phyloP scores from a whole-genome alignment of 2,797 vertebrate species.

The Smutsia gigantea region DNA sequence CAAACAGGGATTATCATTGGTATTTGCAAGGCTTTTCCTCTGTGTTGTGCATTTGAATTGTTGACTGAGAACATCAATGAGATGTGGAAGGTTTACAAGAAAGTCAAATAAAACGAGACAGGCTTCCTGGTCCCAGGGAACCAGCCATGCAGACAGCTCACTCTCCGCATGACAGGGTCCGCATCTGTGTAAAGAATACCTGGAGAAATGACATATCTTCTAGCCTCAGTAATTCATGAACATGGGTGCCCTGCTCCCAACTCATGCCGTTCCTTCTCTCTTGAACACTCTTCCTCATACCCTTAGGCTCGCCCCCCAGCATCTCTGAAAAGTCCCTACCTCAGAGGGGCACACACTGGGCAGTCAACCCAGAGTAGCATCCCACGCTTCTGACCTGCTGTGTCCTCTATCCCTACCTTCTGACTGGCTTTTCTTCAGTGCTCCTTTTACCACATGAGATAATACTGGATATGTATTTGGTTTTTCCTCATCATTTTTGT shows the following conservation, averaged over 20 bases:
- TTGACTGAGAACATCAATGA: neutral
- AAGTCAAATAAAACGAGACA: neutral
- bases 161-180: neutral
- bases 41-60: no score
- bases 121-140: neutral
- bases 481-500: neutral
- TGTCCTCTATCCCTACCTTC: accelerated
- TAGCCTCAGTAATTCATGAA: neutral
- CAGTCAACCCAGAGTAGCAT: neutral
- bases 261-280: neutral
- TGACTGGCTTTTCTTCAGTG: neutral
- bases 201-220: accelerated
- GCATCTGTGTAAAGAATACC: accelerated
- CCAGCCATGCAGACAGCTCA: neutral
- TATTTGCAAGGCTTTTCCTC: neutral
- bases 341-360: neutral
- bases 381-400: neutral
- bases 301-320: neutral
- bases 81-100: neutral
- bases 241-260: neutral
- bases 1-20: neutral
- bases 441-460: neutral
- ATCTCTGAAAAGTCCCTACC: neutral
- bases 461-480: neutral
- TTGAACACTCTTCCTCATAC: no score